Conservation (phyloP, 2,797 vertebrate genomes). For the Paramormyrops hopkinsi region DNA sequence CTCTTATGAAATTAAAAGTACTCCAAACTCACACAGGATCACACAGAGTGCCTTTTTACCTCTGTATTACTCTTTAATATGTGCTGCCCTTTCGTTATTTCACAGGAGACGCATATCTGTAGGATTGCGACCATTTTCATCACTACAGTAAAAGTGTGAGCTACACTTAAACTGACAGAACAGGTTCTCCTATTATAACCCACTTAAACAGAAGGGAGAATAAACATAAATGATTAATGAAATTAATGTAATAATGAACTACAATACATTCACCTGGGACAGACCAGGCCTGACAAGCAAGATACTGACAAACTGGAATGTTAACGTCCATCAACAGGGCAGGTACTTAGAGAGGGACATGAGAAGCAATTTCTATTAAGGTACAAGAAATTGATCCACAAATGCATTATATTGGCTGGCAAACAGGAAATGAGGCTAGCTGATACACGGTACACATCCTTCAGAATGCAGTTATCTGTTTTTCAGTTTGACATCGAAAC, state of each 20-base stretch:
- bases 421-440: background rate
- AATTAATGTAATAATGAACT: background rate
- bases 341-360: background rate
- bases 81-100: background rate
- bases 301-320: background rate
- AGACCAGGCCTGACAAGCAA: background rate
- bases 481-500: background rate
- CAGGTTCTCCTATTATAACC: background rate
- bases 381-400: background rate
- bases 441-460: background rate
- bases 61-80: background rate
- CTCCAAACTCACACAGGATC: background rate
- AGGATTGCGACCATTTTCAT: background rate
- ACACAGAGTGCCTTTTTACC: background rate
- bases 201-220: background rate
- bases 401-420: background rate
- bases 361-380: background rate
- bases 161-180: background rate
- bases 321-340: background rate
- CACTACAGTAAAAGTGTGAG: background rate
- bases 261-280: background rate
- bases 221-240: background rate
- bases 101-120: background rate
- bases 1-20: background rate
- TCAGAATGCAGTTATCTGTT: too few species aligned